Base-by-base conservation (phyloP, 2,797 vertebrate species). In the Hapalemur alaotrensis region DNA sequence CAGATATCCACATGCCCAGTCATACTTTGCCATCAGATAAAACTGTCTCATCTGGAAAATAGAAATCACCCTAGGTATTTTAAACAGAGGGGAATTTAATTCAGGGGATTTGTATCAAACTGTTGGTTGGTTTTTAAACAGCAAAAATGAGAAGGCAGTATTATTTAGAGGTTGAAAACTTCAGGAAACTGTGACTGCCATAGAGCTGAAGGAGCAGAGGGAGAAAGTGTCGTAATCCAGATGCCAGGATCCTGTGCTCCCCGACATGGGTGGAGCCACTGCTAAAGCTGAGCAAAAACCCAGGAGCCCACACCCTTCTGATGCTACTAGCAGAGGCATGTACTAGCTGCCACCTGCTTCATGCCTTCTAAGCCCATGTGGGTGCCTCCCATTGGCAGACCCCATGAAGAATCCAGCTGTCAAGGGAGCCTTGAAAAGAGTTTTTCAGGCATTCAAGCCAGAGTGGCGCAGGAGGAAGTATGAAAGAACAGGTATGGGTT, bases 81-180 rank as follows among this genome's bases (percentile, higher is more conserved):
- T 63, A 80, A 61, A 85, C 22, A 89, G 65, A 88, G 4, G 7
- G 38, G 17, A 32, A 78, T 46, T 83, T 43, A 96, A 91, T 50
- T 79, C 8, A 90, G 35, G 48, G 30, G n/a, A 54, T 52, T n/a
- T 15, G 0, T 28, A 59, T 48, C 25, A 88, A 92, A 43, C 28
- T 76, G 48, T 11, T 67, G 67, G 35, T 70, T 85, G 6, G 15
- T 46, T 84, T 59, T 95, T 63, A 52, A 88, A 69, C 90, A 84
- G 52, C 13, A 50, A 69, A 63, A 76, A 41, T 38, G 48, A 81
- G 30, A 89, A 72, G 22, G 18, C 38, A 7, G 0, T 61, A 46
- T 76, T 57, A 41, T 23, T 11, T 30, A 76, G 70, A 61, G 10
- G 20, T 0, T 17, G 50, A 32, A 75, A 92, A 81, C 35, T 48